These are phyloP conservation scores for Bombus balteatus DNA, from an alignment of 1,140 invertebrate genomes.

Conservation along the genomic window DNA sequence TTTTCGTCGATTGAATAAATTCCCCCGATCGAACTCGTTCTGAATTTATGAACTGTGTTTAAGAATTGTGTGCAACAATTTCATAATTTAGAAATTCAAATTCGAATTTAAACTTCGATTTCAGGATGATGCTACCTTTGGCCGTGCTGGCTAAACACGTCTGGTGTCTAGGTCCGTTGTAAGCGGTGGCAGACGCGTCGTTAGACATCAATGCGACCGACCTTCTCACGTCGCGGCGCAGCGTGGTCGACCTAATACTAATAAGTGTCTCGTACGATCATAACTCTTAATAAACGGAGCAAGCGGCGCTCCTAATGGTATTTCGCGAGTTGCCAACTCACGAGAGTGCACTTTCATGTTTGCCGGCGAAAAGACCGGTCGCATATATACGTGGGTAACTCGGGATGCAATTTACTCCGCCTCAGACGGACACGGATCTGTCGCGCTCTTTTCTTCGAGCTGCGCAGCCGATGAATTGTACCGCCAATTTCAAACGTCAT, in stretches of 20 bases:
- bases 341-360: slow-evolving; percentile 68
- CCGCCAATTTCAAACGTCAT: too few species aligned
- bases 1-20: too few species aligned
- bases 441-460: background rate
- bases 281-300: slow-evolving; percentile 67
- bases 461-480: slow-evolving; percentile 5
- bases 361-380: slow-evolving; percentile 45
- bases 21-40: background rate
- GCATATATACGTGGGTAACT: slow-evolving; percentile 40
- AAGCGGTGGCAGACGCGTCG: background rate
- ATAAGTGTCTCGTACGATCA: slow-evolving; percentile 63
- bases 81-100: background rate
- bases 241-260: slow-evolving; percentile 56
- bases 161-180: background rate
- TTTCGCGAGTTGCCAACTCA: slow-evolving; percentile 59
- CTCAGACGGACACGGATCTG: slow-evolving; percentile 14
- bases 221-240: background rate
- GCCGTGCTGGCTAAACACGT: background rate
- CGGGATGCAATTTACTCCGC: slow-evolving; percentile 53
- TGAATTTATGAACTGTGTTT: background rate
- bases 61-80: too few species aligned
- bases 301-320: slow-evolving; percentile 63
- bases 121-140: background rate
- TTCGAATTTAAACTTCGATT: background rate
- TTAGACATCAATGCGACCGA: slow-evolving; percentile 20